These are phyloP conservation scores for Channallabes apus DNA, from an alignment of 2,797 vertebrate genomes.

Conservation along the genomic window DNA sequence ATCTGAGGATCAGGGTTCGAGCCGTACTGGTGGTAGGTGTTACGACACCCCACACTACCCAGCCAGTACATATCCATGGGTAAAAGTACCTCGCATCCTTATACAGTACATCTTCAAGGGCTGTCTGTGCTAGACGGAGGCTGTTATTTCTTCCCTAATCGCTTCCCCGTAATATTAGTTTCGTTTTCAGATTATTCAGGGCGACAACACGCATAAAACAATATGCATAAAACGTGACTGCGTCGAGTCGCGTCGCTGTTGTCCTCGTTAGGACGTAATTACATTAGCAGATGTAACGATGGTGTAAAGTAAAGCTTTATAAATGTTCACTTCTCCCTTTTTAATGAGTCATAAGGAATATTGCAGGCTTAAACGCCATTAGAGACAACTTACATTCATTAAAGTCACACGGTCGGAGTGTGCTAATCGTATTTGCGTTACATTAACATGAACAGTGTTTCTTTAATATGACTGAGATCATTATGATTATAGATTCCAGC, in stretches of 20 bases:
- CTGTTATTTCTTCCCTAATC: conserved; percentile 72
- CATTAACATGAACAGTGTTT: no score
- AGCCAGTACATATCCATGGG: not conserved
- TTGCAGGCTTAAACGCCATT: not conserved
- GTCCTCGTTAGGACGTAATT: conserved; percentile 66
- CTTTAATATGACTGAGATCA: no score
- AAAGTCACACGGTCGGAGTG: not conserved
- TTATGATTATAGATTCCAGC: no score
- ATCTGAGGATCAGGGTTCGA: no score
- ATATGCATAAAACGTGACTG: conserved; percentile 66
- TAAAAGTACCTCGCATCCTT: not conserved
- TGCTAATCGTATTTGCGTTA: not conserved
- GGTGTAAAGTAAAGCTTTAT: conserved; percentile 19
- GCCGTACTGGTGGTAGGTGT: no score
- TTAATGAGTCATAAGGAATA: not conserved
- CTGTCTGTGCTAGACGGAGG: conserved; percentile 61
- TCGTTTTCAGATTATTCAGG: conserved; percentile 68
- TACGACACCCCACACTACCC: no score
- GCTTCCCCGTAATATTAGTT: conserved; percentile 70
- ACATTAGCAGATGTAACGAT: conserved; percentile 61
- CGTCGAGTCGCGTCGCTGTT: conserved; percentile 60
- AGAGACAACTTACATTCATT: conserved; percentile 27
- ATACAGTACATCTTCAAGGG: conserved; percentile 54
- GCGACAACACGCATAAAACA: no score
- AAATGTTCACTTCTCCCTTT: conserved; percentile 11